Evolutionary conservation across 2,888 invertebrate species (phyloP), one percentile per base, ranked within the genome.

Genomic region (Phrixothrix hirtus): DNA sequence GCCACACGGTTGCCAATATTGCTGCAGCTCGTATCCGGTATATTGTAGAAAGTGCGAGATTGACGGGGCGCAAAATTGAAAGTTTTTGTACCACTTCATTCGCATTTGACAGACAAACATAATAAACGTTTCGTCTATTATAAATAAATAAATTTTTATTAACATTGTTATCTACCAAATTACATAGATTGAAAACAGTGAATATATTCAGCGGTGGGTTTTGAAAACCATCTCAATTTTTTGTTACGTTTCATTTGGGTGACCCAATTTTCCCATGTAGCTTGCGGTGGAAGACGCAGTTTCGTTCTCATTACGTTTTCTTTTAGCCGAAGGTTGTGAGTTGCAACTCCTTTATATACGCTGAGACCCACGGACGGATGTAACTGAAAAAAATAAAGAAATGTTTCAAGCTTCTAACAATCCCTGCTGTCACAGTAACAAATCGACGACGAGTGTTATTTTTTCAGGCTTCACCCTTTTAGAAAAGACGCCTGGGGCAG

Each of bases 31-130:
- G 65, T 64, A 66, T 67, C 67, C 67, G 60, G 63, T 47, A 21
- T 51, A 62, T 63, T 64, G 60, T 62, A 47, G 55, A 55, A 59
- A 52, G 47, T 57, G 60, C 51, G 58, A 60, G 61, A 67, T 62
- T 65, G 65, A 64, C 65, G 61, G 61, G 61, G 51, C 57, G 57
- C 58, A 56, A 64, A 63, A 67, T 67, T 67, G 67, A 66, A 67
- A 66, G 60, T 58, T 65, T 65, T 61, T 62, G 51, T 34, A 47
- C 31, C 32, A 36, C 52, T 52, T 58, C 53, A 55, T 50, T 34
- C 51, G 46, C 50, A 55, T 37, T 37, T 48, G 55, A 55, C 57
- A 50, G 41, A 38, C 41, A 43, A 39, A 12, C 30, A 16, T 7
- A 29, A 12, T 17, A 42, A 42, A 17, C 16, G 12, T 21, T 12